Conservation (phyloP, 2,888 invertebrate species). For the Harpalus rubripes region DNA sequence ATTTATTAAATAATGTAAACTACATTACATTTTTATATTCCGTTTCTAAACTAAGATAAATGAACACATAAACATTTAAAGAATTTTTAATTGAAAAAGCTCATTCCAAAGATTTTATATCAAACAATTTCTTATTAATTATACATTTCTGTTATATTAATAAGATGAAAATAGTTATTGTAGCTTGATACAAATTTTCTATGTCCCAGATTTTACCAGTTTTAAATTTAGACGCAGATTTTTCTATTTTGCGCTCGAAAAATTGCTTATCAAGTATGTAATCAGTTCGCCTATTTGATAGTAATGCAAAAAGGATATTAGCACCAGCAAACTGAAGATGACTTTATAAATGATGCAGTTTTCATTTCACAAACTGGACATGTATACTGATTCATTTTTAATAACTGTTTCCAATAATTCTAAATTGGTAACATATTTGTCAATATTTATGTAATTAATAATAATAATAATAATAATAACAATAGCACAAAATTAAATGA, state of each 20-base stretch:
- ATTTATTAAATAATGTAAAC: too few relatives aligned
- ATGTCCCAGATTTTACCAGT: background rate
- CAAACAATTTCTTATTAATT: background rate
- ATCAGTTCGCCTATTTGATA: conserved; percentile 29
- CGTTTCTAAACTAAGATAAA: background rate
- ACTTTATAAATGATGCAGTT: background rate
- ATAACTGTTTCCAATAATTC: background rate
- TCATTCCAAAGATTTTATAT: background rate
- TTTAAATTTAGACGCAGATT: background rate
- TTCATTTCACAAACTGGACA: background rate
- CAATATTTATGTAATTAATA: background rate
- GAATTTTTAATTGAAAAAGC: background rate
- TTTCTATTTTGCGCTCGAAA: conserved; percentile 26
- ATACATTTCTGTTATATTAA: background rate
- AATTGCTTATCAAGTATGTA: conserved; percentile 49
- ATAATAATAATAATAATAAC: too few relatives aligned
- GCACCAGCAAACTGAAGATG: conserved; percentile 3
- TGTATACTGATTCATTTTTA: background rate
- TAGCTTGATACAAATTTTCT: background rate
- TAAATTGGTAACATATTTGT: background rate
- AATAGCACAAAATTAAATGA: too few relatives aligned
- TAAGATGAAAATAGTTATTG: background rate
- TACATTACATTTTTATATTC: background rate
- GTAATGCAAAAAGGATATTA: conserved; percentile 50
- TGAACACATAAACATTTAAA: background rate